These are phyloP conservation scores for Montipora sp. DNA, from an alignment of 64 coral and sea anemone genomes.

Conservation along the genomic window DNA sequence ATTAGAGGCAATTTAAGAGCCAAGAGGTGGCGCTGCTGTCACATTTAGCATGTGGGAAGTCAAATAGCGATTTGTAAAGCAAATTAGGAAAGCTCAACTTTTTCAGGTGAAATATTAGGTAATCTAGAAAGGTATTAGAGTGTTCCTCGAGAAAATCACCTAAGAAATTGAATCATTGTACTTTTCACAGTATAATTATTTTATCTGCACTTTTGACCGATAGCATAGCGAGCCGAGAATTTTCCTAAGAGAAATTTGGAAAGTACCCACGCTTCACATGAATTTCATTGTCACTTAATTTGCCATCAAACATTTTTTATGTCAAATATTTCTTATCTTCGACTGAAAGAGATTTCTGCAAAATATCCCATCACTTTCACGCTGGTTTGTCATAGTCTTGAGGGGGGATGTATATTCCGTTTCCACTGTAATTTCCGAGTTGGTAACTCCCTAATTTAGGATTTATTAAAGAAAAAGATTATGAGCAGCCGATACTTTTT, in stretches of 20 bases:
- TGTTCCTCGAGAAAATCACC: background rate
- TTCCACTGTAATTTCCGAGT: background rate
- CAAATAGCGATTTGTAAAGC: background rate
- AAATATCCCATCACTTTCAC: background rate
- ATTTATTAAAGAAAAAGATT: too few species aligned
- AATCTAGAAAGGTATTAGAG: background rate
- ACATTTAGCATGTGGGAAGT: background rate
- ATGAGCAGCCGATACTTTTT: background rate
- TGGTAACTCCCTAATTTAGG: too few species aligned
- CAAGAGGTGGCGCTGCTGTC: background rate
- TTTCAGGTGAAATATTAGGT: background rate
- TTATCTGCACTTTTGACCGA: too few species aligned
- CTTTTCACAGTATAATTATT: too few species aligned
- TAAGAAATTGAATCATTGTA: background rate
- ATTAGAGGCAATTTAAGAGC: background rate
- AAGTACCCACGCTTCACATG: background rate
- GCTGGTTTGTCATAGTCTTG: background rate
- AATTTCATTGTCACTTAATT: background rate
- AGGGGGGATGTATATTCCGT: background rate
- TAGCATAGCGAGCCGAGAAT: too few species aligned
- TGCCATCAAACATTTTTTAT: background rate
- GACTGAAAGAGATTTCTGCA: background rate
- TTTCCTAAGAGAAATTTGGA: too few species aligned
- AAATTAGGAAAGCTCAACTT: background rate
- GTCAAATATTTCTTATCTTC: background rate